Percentiles rank a stretch among this genome's conserved stretches.
Conservation (phyloP, 1,140 invertebrate genomes). For the Orchesella cincta region DNA sequence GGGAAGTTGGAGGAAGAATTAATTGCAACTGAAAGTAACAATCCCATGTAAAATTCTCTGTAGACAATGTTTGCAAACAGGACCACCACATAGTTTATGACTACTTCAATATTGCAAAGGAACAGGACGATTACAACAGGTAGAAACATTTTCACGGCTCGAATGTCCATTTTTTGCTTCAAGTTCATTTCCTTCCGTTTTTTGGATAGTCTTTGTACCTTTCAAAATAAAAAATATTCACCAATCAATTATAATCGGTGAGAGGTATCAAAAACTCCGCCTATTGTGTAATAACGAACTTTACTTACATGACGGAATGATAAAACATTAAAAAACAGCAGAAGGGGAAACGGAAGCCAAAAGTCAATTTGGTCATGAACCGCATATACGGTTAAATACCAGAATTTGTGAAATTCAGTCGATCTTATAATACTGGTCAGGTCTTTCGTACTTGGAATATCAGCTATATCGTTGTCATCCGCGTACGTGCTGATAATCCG, state of each 20-base stretch:
- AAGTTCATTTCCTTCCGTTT: not conserved
- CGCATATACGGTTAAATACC: not conserved
- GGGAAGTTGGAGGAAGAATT: not conserved
- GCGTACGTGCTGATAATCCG: not conserved
- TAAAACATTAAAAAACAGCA: not conserved
- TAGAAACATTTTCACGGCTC: not conserved
- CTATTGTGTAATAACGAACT: too few relatives aligned
- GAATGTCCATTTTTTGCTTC: not conserved
- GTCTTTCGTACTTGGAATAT: not conserved
- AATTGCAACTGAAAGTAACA: not conserved
- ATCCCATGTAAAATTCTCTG: not conserved
- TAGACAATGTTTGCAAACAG: not conserved
- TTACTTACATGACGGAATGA: too few relatives aligned
- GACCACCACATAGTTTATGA: not conserved
- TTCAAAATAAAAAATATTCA: too few relatives aligned
- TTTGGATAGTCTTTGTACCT: not conserved
- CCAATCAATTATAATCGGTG: too few relatives aligned
- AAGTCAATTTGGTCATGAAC: not conserved
- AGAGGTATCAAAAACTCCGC: too few relatives aligned
- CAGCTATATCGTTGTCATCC: not conserved
- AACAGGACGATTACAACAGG: conserved; percentile 1
- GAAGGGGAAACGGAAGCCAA: not conserved
- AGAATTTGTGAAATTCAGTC: not conserved
- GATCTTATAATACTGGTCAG: not conserved
- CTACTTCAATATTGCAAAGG: not conserved